Percentiles rank a stretch among this genome's conserved stretches.
Conservation (phyloP, 2,113 vertebrate genomes). For the Pavo muticus region DNA sequence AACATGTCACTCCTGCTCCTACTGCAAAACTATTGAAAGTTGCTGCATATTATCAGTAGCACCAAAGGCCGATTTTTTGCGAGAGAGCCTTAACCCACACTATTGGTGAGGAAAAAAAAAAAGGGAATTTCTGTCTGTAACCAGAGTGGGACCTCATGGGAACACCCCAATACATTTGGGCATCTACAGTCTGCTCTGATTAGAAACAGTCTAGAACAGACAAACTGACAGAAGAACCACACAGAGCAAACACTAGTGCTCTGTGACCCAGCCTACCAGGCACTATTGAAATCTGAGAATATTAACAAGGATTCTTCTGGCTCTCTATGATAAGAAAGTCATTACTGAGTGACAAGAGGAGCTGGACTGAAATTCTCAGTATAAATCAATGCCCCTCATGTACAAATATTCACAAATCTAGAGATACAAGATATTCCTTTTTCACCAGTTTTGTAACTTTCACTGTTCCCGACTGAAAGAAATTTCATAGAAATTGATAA, state of each 20-base stretch:
- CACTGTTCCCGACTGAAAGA: background rate
- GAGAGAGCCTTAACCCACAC: background rate
- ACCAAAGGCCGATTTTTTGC: background rate
- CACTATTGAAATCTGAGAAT: background rate
- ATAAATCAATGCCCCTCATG: background rate
- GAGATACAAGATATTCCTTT: background rate
- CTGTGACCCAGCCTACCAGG: background rate
- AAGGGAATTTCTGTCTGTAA: background rate
- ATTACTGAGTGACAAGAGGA: slow-evolving; percentile 21
- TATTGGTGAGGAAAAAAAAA: rapidly evolving
- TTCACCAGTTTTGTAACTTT: background rate
- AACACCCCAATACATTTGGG: background rate
- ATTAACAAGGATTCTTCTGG: background rate
- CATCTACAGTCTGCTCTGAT: background rate
- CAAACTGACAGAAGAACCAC: background rate
- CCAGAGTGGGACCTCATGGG: rapidly evolving
- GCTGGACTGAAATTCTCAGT: background rate
- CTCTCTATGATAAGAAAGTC: slow-evolving; percentile 45
- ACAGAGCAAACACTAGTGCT: background rate
- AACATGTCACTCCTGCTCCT: background rate
- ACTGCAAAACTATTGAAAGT: background rate
- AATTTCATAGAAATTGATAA: background rate
- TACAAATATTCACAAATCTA: background rate
- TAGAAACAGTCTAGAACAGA: background rate
- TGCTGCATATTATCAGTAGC: rapidly evolving